These are phyloP conservation scores for Sesamia nonagrioides DNA, from an alignment of 1,140 invertebrate species.

Conservation along the genomic window DNA sequence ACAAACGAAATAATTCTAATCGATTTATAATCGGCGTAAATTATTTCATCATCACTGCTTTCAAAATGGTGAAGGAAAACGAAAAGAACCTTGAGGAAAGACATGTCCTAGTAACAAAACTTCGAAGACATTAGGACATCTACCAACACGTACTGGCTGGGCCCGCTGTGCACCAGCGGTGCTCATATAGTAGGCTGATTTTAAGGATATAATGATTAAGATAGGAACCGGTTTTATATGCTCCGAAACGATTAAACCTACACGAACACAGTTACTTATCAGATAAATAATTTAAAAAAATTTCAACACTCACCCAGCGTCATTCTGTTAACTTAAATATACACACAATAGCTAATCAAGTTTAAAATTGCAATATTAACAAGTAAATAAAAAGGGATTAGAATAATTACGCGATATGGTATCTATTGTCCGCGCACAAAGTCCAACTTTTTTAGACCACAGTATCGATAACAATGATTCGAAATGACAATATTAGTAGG, in stretches of 20 bases:
- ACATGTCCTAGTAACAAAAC: no score
- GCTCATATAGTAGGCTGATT: no score
- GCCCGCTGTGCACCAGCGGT: no score
- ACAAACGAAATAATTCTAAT: no score
- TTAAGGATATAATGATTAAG: no score
- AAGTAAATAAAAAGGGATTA: constrained; percentile 16
- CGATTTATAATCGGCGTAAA: no score
- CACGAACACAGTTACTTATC: neutral
- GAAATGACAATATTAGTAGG: constrained; percentile 21
- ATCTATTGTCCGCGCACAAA: constrained; percentile 18
- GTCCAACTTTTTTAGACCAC: constrained; percentile 12
- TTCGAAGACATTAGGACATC: no score
- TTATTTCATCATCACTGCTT: no score
- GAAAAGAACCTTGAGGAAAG: no score
- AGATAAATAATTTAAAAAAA: neutral
- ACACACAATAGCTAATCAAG: constrained; percentile 24
- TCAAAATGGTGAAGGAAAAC: no score
- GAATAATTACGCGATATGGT: constrained; percentile 31
- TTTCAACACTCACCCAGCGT: constrained; percentile 23
- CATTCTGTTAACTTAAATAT: constrained; percentile 12
- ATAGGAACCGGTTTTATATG: neutral
- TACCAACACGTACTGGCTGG: no score
- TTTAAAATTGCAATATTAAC: constrained; percentile 17
- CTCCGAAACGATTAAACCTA: neutral
- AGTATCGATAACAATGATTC: neutral